Conservation (phyloP, 2,888 invertebrate genomes). For the Eristalis tenax region DNA sequence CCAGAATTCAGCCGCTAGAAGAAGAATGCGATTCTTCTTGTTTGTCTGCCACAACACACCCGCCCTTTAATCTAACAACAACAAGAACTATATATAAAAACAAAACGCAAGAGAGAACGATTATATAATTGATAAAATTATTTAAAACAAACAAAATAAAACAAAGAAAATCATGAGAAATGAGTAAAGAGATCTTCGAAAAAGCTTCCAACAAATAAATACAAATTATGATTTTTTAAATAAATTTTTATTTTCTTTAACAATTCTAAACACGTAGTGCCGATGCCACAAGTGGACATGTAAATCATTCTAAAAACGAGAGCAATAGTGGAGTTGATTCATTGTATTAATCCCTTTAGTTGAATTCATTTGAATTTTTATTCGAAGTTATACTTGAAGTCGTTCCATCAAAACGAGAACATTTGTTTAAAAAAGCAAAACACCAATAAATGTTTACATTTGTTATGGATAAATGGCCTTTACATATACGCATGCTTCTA, state of each 20-base stretch:
- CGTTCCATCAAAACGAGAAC: slow-evolving; percentile 33
- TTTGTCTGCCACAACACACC: slow-evolving; percentile 81
- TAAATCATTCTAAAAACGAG: slow-evolving; percentile 41
- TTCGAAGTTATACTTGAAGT: slow-evolving; percentile 47
- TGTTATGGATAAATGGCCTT: slow-evolving; percentile 50
- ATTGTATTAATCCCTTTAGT: slow-evolving; percentile 34
- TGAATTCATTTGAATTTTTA: slow-evolving; percentile 31
- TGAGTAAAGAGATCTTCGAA: slow-evolving; percentile 58
- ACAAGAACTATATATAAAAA: slow-evolving; percentile 67
- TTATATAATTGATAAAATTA: slow-evolving; percentile 61
- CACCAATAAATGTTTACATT: slow-evolving; percentile 59
- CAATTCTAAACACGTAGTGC: slow-evolving; percentile 56
- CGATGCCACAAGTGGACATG: slow-evolving; percentile 37
- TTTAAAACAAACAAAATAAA: slow-evolving; percentile 27
- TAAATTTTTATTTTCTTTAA: slow-evolving; percentile 31
- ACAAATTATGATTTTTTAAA: slow-evolving; percentile 61
- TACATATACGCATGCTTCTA: slow-evolving; percentile 20
- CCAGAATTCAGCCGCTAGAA: slow-evolving; percentile 80
- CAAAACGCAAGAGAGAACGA: slow-evolving; percentile 66
- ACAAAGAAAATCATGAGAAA: slow-evolving; percentile 49
- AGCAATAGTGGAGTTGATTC: slow-evolving; percentile 54
- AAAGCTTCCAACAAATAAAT: slow-evolving; percentile 70
- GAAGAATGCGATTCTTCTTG: slow-evolving; percentile 75
- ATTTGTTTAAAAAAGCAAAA: slow-evolving; percentile 33
- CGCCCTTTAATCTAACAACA: slow-evolving; percentile 79